Conservation (phyloP, 2,888 invertebrate species). For the Caenorhabditis zanzibari region DNA sequence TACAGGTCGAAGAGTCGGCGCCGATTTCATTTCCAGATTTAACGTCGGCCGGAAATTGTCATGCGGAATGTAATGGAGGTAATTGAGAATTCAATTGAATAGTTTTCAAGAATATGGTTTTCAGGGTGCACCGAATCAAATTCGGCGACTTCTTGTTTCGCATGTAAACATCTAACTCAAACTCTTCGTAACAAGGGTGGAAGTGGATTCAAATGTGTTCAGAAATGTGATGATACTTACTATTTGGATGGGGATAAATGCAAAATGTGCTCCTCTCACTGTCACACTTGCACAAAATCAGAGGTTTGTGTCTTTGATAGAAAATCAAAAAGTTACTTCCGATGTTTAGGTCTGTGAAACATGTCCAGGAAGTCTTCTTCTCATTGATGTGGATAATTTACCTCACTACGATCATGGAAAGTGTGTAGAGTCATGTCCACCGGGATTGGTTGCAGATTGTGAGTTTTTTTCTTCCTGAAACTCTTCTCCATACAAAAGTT, state of each 20-base stretch:
- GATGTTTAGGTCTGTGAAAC: constrained; percentile 78
- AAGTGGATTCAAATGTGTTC: constrained; percentile 82
- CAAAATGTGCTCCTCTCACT: constrained; percentile 80
- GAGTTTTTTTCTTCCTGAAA: constrained; percentile 54
- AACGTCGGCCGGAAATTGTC: constrained; percentile 81
- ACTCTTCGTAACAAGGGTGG: constrained; percentile 80
- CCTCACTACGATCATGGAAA: constrained; percentile 82
- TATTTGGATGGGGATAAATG: constrained; percentile 81
- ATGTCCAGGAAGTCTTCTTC: constrained; percentile 80
- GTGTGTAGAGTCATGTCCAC: constrained; percentile 82
- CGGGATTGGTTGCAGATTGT: constrained; percentile 82
- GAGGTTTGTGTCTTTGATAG: constrained; percentile 69
- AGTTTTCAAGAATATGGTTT: neutral
- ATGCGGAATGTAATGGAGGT: constrained; percentile 79
- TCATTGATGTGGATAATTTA: constrained; percentile 81
- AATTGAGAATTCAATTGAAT: neutral
- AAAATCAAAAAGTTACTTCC: neutral
- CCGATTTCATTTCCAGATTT: constrained; percentile 76
- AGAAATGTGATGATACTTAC: constrained; percentile 82
- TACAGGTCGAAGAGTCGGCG: constrained; percentile 63
- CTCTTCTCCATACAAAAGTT: neutral
- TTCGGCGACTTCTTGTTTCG: constrained; percentile 81
- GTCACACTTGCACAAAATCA: constrained; percentile 79
- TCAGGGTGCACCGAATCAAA: constrained; percentile 72
- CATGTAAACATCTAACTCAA: constrained; percentile 81